Evolutionary conservation across 2,888 invertebrate species (phyloP).

Genomic region (Leucophenga maculata): DNA sequence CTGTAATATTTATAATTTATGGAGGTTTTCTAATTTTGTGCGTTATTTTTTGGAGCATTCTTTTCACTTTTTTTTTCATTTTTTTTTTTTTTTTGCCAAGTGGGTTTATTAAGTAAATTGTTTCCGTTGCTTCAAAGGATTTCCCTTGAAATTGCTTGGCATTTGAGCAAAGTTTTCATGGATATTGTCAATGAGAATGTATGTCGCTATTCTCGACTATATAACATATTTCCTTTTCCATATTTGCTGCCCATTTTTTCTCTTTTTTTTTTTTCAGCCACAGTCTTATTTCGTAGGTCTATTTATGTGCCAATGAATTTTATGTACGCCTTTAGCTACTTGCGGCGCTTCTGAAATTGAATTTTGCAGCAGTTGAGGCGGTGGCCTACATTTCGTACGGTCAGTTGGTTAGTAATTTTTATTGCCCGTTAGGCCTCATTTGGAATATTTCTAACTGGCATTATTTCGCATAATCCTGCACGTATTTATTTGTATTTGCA

Average conservation of each 20-base stretch:
- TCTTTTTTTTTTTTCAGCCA: too few species aligned
- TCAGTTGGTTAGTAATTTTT: conserved; percentile 52
- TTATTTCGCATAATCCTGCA: conserved; percentile 9
- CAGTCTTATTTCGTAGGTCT: too few species aligned
- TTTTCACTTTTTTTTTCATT: background rate
- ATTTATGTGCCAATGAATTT: conserved; percentile 54
- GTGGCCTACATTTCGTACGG: background rate
- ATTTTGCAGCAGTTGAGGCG: conserved; percentile 27
- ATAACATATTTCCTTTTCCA: too few species aligned
- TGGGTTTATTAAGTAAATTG: conserved; percentile 56
- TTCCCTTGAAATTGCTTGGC: conserved; percentile 42
- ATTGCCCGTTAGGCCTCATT: conserved; percentile 53
- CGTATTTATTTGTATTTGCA: background rate
- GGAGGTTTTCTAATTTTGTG: conserved; percentile 51
- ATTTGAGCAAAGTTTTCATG: background rate
- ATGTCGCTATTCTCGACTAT: too few species aligned
- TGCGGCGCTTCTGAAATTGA: conserved; percentile 42
- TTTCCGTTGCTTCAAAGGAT: conserved; percentile 53
- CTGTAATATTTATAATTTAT: conserved; percentile 56
- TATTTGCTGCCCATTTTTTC: too few species aligned
- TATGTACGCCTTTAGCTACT: conserved; percentile 16
- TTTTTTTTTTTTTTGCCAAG: background rate
- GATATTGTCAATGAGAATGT: background rate
- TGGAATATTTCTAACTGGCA: conserved; percentile 30
- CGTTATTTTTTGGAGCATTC: conserved; percentile 1